Conservation (phyloP, 2,797 vertebrate genomes). For the Pangasius djambal region DNA sequence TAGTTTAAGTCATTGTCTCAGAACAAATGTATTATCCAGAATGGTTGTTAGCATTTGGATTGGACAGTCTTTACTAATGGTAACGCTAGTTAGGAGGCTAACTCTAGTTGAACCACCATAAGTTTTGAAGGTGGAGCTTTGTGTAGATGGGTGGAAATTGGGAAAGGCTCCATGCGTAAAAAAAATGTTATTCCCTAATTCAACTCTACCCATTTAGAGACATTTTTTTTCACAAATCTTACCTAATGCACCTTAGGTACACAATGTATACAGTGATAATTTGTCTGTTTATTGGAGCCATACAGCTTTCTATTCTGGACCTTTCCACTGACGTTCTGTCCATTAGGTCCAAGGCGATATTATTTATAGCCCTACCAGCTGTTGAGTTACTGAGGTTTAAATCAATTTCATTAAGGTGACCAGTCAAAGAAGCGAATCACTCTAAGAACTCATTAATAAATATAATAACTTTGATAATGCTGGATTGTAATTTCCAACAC, state of each 20-base stretch:
- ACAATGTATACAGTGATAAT: neutral
- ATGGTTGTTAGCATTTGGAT: neutral
- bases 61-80: neutral
- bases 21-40: neutral
- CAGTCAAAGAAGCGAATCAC: neutral
- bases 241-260: neutral
- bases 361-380: neutral
- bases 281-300: too few relatives aligned
- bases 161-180: neutral
- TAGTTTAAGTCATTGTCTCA: too few relatives aligned
- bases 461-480: neutral
- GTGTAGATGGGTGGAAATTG: neutral
- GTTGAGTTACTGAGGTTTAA: neutral
- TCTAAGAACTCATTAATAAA: neutral
- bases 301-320: neutral
- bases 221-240: neutral
- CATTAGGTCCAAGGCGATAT: neutral
- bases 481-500: neutral
- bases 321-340: neutral
- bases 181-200: neutral
- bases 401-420: neutral
- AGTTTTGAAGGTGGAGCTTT: neutral
- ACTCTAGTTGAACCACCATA: neutral
- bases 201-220: neutral
- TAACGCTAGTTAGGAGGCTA: neutral